These are phyloP conservation scores for Zaprionus tsacasi DNA, from an alignment of 1,140 invertebrate species.

Conservation along the genomic window DNA sequence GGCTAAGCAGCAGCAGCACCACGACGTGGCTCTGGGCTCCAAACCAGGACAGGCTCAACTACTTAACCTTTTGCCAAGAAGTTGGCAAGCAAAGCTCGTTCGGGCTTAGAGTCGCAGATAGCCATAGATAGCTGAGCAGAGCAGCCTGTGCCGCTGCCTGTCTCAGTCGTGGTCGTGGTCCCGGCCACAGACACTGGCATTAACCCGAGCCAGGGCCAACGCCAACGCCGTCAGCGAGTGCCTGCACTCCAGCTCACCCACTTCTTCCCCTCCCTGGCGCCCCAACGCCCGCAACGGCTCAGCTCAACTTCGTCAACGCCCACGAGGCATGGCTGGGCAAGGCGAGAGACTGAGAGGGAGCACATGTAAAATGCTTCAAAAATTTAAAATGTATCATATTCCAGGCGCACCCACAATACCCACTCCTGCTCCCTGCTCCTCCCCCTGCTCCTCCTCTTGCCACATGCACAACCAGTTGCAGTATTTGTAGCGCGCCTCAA, in stretches of 20 bases:
- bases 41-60: constrained; percentile 54
- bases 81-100: constrained; percentile 3
- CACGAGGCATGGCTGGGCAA: constrained; percentile 5
- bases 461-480: constrained; percentile 68
- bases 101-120: constrained; percentile 17
- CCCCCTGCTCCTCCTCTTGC: background rate
- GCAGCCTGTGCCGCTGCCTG: background rate
- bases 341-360: background rate
- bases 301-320: constrained; percentile 36
- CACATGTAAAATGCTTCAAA: constrained; percentile 51
- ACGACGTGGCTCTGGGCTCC: background rate
- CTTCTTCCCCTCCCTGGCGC: background rate
- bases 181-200: constrained; percentile 56
- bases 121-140: constrained; percentile 1
- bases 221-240: constrained; percentile 4
- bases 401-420: constrained; percentile 25
- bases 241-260: background rate
- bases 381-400: constrained; percentile 72
- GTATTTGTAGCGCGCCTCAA: constrained; percentile 46
- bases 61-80: constrained; percentile 71
- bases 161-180: background rate
- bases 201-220: constrained; percentile 54
- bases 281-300: background rate
- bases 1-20: constrained; percentile 50
- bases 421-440: background rate